Evolutionary conservation across 2,797 vertebrate genomes (phyloP).

Genomic region (Liasis olivaceus): DNA sequence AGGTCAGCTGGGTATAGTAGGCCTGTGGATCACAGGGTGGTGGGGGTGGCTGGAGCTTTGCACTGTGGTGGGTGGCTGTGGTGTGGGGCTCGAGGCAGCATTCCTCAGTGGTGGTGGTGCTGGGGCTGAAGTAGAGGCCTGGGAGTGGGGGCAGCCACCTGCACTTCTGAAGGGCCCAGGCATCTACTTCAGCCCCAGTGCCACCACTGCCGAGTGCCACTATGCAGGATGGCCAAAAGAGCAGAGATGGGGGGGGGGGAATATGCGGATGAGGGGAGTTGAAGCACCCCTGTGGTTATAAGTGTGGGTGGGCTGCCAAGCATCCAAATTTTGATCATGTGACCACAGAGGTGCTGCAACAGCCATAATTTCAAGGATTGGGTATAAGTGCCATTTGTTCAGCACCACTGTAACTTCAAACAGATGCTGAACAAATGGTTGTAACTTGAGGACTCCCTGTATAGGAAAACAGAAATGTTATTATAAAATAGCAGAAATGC

Average conservation of each 20-base stretch:
- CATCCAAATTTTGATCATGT: not conserved
- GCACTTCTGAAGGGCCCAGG: not conserved
- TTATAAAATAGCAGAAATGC: not conserved
- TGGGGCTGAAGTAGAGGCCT: not conserved
- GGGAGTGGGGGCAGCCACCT: too few relatives aligned
- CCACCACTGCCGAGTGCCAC: not conserved
- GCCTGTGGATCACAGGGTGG: not conserved
- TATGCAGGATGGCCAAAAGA: not conserved
- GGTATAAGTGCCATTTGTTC: not conserved
- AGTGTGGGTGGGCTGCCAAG: not conserved
- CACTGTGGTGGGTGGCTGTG: not conserved
- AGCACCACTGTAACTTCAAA: not conserved
- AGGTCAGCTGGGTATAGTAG: not conserved
- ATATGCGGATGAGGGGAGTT: not conserved
- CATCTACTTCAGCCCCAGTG: not conserved
- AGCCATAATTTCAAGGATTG: not conserved
- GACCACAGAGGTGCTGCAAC: not conserved
- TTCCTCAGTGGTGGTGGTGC: not conserved
- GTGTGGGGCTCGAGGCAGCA: not conserved
- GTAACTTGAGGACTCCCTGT: not conserved
- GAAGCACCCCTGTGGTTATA: not conserved
- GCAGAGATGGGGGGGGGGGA: not conserved
- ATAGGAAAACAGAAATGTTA: not conserved
- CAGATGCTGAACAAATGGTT: not conserved
- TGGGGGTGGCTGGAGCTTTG: not conserved